These are phyloP conservation scores for Puma concolor DNA, from an alignment of 2,113 vertebrate genomes.

Conservation along the genomic window DNA sequence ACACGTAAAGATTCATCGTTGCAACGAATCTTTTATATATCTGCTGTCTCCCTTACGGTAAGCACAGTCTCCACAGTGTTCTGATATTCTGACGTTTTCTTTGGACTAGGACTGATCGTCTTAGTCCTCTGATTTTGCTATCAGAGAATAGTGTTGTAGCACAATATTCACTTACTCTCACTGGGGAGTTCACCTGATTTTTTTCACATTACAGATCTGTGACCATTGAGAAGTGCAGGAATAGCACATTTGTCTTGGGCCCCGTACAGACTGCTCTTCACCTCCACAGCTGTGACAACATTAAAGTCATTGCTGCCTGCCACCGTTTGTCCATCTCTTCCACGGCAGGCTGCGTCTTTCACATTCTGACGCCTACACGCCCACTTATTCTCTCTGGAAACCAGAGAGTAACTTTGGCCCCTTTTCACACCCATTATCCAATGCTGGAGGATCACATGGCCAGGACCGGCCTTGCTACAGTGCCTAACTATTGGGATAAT, in stretches of 20 bases:
- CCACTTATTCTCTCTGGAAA: slow-evolving; percentile 95
- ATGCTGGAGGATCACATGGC: slow-evolving; percentile 98
- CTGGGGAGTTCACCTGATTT: not conserved
- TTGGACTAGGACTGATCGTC: not conserved
- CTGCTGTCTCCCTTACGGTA: slow-evolving; percentile 96
- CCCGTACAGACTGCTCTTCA: slow-evolving; percentile 93
- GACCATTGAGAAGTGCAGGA: slow-evolving; percentile 94
- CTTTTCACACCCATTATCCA: slow-evolving; percentile 96
- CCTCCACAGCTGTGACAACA: slow-evolving; percentile 92
- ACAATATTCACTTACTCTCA: not conserved
- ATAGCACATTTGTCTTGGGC: slow-evolving; percentile 94
- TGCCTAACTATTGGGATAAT: slow-evolving; percentile 94
- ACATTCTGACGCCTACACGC: slow-evolving; percentile 91
- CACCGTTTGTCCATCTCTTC: slow-evolving; percentile 89
- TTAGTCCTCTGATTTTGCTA: not conserved
- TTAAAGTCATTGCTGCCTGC: slow-evolving; percentile 91
- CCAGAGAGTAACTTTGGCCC: slow-evolving; percentile 90
- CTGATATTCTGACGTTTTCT: not conserved
- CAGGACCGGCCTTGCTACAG: slow-evolving; percentile 93
- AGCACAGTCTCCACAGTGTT: slow-evolving; percentile 13
- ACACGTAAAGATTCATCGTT: slow-evolving; percentile 94
- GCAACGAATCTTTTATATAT: slow-evolving; percentile 95
- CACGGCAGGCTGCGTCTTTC: slow-evolving; percentile 88
- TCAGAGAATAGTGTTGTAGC: slow-evolving; percentile 17
- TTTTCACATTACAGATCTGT: slow-evolving; percentile 88